Base-by-base conservation (phyloP, 2,888 invertebrate genomes). In the Pseudococcus jackbeardsleyi region DNA sequence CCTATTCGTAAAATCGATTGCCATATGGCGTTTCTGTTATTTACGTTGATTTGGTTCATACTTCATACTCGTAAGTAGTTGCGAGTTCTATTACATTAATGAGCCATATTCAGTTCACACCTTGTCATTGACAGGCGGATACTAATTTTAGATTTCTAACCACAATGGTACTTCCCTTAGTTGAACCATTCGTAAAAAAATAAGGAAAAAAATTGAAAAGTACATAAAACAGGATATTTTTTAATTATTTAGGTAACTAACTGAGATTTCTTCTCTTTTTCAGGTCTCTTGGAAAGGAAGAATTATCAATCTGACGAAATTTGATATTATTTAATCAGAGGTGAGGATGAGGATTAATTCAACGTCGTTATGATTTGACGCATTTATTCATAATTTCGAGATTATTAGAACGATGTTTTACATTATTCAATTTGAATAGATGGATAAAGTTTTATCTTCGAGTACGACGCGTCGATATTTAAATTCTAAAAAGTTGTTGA, bases 231-330 rank as follows among this genome's bases (percentile, higher is more conserved):
- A 33, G 26, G 26, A 33, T 33, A 50, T 50, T 50, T 50, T 50
- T 50, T 50, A 3, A 33, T 2, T 50, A 12, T 50, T 50, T 50
- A 19, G n/a, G 19, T 19, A 19, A 19, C 19, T 59, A 7, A 72
- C 22, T 26, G 12, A 6, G 0, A 19, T 79, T 26, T n/a, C 3
- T n/a, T 42, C 19, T 42, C 42, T 79, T 79, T 79, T 79, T 79
- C 42, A 79, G 79, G 15, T 42, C 33, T 42, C 79, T 42, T 46
- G 42, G 11, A 77, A 11, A 8, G 33, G 33, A 42, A 42, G 79
- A 42, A 42, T 42, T 79, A n/a, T 79, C 9, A 79, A 79, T 79
- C 15, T 79, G 79, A 79, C 79, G 33, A 19, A 46, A 79, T 79
- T 79, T 17, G 0, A 7, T 7, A 79, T 42, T n/a, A 11, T 19